Percentiles rank a stretch among this genome's conserved stretches.
These are phyloP conservation scores for Spinus pinus DNA, from an alignment of 2,797 vertebrate genomes.

Conservation along the genomic window DNA sequence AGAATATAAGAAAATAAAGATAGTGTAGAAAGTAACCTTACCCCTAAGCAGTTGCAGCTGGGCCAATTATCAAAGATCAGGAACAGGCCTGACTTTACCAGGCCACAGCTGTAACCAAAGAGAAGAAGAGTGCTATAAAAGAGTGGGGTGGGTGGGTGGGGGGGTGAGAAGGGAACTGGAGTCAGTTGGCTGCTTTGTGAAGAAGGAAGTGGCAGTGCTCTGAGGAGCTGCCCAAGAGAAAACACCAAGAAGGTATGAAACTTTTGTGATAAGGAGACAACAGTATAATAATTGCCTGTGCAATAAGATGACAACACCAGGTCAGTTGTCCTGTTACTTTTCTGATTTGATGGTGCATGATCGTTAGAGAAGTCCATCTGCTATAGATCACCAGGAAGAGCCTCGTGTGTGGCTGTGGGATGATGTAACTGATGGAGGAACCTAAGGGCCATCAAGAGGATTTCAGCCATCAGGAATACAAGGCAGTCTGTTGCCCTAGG, in stretches of 20 bases:
- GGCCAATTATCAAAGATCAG: neutral
- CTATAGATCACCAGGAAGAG: neutral
- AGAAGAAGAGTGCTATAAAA: neutral
- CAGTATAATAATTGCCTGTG: neutral
- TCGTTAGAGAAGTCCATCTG: neutral
- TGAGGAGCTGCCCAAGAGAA: neutral
- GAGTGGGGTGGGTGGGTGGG: fast-evolving
- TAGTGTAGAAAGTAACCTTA: neutral
- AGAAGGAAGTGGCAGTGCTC: neutral
- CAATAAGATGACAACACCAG: too few relatives aligned
- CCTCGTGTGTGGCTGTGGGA: neutral
- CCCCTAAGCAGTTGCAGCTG: neutral
- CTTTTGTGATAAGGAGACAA: neutral
- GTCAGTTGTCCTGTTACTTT: neutral
- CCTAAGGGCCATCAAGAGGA: neutral
- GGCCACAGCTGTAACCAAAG: neutral
- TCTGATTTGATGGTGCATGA: neutral
- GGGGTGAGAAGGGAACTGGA: neutral
- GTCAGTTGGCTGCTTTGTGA: neutral
- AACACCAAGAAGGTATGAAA: neutral
- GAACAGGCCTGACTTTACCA: neutral
- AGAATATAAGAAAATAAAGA: neutral
- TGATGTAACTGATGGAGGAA: neutral
- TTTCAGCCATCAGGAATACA: neutral
- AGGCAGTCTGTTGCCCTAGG: neutral